phyloP scores from a whole-genome alignment of 2,888 invertebrate species.

The Melieria omissa region DNA sequence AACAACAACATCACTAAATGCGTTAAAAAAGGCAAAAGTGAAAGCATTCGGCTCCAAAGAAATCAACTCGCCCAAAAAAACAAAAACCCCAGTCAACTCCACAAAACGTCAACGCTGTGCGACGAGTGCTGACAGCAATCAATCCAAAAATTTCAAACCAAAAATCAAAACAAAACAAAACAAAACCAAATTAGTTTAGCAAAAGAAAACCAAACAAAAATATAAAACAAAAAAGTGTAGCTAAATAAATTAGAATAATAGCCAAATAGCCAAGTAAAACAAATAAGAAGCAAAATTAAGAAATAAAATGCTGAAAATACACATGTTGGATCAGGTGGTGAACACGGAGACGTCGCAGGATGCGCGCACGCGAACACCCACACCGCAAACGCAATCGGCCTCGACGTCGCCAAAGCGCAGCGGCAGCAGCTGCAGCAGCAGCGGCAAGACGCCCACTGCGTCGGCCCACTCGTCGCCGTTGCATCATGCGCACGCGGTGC shows the following conservation, averaged over 20 bases:
- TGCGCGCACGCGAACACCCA: neutral
- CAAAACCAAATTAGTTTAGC: neutral
- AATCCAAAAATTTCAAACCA: neutral
- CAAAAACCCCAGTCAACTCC: neutral
- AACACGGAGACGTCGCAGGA: slow-evolving; percentile 69
- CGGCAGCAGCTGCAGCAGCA: slow-evolving; percentile 38
- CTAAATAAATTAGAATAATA: neutral
- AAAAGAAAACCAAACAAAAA: neutral
- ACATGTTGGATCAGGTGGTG: slow-evolving; percentile 80
- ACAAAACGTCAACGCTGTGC: neutral
- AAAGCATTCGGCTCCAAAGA: slow-evolving; percentile 15
- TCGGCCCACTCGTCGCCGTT: slow-evolving; percentile 61
- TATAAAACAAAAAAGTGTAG: neutral
- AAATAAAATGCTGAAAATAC: slow-evolving; percentile 76
- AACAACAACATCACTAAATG: too few relatives aligned
- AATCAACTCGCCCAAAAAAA: neutral
- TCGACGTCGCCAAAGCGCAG: slow-evolving; percentile 41
- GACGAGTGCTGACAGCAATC: neutral
- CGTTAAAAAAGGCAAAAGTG: too few relatives aligned
- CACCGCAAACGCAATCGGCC: slow-evolving; percentile 19
- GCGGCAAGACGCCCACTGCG: slow-evolving; percentile 43
- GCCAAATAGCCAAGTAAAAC: neutral
- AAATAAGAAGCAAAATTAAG: slow-evolving; percentile 23
- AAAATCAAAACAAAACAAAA: neutral
- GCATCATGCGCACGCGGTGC: slow-evolving; percentile 53